Evolutionary conservation across 2,797 vertebrate species (phyloP).

Genomic region (Manis crassicaudata): DNA sequence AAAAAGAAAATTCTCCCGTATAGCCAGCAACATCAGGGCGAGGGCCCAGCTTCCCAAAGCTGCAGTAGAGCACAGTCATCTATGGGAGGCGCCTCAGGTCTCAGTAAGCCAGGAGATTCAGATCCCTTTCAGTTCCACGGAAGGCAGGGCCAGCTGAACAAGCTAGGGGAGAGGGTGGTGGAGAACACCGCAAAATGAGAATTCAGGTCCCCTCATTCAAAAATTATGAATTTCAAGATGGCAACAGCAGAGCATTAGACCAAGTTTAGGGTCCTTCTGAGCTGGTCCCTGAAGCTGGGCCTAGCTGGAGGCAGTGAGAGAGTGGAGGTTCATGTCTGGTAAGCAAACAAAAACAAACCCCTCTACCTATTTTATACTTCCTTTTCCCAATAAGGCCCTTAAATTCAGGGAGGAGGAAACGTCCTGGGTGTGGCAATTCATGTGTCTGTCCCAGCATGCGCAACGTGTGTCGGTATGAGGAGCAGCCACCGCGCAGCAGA

Average conservation of each 20-base stretch:
- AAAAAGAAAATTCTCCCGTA: not conserved
- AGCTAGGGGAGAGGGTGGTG: not conserved
- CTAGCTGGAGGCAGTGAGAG: not conserved
- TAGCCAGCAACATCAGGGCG: not conserved
- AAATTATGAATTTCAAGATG: not conserved
- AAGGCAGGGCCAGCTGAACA: not conserved
- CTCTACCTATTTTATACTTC: not conserved
- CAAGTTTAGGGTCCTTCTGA: not conserved
- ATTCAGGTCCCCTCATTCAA: not conserved
- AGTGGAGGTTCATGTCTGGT: not conserved
- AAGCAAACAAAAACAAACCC: not conserved
- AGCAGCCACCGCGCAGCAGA: not conserved
- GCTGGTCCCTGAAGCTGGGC: not conserved
- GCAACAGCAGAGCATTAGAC: not conserved
- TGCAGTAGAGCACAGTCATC: not conserved
- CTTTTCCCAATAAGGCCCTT: not conserved
- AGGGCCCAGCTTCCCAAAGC: not conserved
- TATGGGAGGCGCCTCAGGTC: not conserved
- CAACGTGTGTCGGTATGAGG: not conserved
- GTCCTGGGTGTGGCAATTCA: not conserved
- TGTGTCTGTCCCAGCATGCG: not conserved
- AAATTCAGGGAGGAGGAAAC: not conserved
- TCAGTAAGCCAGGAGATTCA: not conserved
- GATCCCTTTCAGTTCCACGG: not conserved
- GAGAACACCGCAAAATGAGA: not conserved